Evolutionary conservation across 2,797 vertebrate species (phyloP), one percentile per base, ranked within the genome.

Genomic region (Moxostoma hubbsi): DNA sequence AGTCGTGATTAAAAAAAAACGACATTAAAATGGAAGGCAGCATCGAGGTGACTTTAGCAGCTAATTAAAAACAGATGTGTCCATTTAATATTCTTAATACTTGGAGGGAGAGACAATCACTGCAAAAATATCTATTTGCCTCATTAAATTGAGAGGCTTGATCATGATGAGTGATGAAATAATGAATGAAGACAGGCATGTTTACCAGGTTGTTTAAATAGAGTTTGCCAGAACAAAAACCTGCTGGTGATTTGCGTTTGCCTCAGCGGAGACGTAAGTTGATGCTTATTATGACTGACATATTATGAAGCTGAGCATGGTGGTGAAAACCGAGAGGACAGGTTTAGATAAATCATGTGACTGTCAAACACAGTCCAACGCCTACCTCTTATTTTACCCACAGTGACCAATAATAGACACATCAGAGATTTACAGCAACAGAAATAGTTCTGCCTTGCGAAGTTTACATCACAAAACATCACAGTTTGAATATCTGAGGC

Each of bases 11-110:
- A 90, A 90, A 90, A 92, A 90, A 89, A 72, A 89, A 92, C 87
- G 91, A 89, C 91, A 94, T 94, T 93, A 94, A 91, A 92, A 93
- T 93, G 92, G 92, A 92, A 92, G 93, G 91, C 92, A 89, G 92
- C 91, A 73, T 88, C 83, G 91, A 93, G 94, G 93, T 94, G 93
- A 95, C 93, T 93, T 93, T 92, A 93, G 91, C 91, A 91, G 88
- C 92, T 94, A 94, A 94, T 94, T 93, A 94, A 94, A 94, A 93
- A 94, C 94, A 95, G 94, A 95, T 95, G 94, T 94, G 93, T 94
- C 92, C 93, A 91, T 93, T 95, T 94, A 94, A 95, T 94, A 93
- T 93, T 93, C 93, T 93, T 94, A 95, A 95, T 94, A 95, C 93
- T 93, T 93, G 91, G 90, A 91, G 93, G 92, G 93, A 92, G 93